Evolutionary conservation across 2,113 vertebrate genomes (phyloP).

Genomic region (Baryphthengus martii): DNA sequence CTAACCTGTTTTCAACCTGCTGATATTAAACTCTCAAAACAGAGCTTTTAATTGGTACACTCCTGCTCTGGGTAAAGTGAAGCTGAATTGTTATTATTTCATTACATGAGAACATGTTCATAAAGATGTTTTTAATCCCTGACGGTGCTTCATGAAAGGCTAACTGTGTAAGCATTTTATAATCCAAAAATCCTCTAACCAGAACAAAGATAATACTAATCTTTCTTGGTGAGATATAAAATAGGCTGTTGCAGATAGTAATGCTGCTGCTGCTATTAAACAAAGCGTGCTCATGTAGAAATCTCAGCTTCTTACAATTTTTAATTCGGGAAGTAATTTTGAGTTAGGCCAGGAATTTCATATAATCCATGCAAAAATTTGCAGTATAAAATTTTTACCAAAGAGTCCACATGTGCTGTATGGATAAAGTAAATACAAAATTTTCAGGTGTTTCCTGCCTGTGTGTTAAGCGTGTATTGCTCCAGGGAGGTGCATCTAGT

Average conservation of each 20-base stretch:
- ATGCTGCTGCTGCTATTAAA: not conserved
- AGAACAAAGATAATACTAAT: constrained; percentile 54
- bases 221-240: not conserved
- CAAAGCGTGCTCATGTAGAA: not conserved
- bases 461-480: not conserved
- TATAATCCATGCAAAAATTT: not conserved
- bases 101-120: not conserved
- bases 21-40: not conserved
- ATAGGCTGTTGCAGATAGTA: not conserved
- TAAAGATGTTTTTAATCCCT: constrained; percentile 34
- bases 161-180: constrained; percentile 52
- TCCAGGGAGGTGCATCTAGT: not conserved
- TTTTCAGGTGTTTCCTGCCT: not conserved
- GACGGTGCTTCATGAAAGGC: constrained; percentile 37
- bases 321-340: not conserved
- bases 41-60: not conserved
- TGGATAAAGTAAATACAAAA: not conserved
- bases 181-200: constrained; percentile 51
- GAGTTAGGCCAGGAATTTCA: not conserved
- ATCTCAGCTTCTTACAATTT: not conserved
- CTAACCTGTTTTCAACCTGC: constrained; percentile 26
- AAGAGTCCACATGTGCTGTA: rapidly evolving
- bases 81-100: constrained; percentile 11
- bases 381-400: not conserved
- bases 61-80: constrained; percentile 8